Percentiles rank a stretch among this genome's conserved stretches.
These are phyloP conservation scores for roundworm (Caenorhabditis elegans) DNA, from an alignment of 1,140 invertebrate species.

Conservation along the genomic window DNA sequence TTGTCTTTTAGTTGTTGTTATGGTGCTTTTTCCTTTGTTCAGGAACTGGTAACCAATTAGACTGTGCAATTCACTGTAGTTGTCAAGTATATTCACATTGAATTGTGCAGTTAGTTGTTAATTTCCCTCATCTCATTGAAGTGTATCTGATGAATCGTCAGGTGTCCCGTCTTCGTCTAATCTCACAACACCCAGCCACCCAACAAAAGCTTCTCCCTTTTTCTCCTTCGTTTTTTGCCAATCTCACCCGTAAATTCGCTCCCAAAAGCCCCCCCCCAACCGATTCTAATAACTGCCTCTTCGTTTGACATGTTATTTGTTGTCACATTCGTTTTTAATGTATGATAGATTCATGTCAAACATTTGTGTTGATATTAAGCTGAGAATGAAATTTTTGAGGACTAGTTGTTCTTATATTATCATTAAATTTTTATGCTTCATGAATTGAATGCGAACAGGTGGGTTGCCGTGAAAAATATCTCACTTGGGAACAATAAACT, in stretches of 20 bases:
- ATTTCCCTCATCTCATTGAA: not conserved
- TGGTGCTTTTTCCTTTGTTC: constrained; percentile 14
- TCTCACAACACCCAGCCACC: constrained; percentile 11
- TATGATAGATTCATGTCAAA: constrained; percentile 31
- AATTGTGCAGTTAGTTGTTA: constrained; percentile 10
- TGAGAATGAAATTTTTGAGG: constrained; percentile 42
- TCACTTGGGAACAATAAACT: too few relatives aligned
- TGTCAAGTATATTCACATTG: not conserved
- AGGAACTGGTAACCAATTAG: constrained; percentile 5
- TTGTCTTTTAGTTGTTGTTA: constrained; percentile 22
- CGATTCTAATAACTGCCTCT: constrained; percentile 18
- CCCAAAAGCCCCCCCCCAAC: not conserved
- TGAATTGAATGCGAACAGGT: not conserved
- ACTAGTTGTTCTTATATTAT: constrained; percentile 10
- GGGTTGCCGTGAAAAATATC: not conserved
- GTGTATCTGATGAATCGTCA: constrained; percentile 30
- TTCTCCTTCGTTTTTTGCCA: not conserved
- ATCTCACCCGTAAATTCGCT: constrained; percentile 14
- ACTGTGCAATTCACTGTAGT: not conserved
- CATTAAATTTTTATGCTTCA: not conserved
- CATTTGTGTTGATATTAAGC: constrained; percentile 26
- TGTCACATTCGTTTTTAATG: not conserved
- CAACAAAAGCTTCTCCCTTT: not conserved
- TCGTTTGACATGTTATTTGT: constrained; percentile 34
- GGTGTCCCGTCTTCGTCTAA: constrained; percentile 16